A percentile compares a stretch with the other conserved stretches of the same genome.
These are phyloP conservation scores for Rhadinocentrus ornatus DNA, from an alignment of 2,797 vertebrate genomes.

Conservation along the genomic window DNA sequence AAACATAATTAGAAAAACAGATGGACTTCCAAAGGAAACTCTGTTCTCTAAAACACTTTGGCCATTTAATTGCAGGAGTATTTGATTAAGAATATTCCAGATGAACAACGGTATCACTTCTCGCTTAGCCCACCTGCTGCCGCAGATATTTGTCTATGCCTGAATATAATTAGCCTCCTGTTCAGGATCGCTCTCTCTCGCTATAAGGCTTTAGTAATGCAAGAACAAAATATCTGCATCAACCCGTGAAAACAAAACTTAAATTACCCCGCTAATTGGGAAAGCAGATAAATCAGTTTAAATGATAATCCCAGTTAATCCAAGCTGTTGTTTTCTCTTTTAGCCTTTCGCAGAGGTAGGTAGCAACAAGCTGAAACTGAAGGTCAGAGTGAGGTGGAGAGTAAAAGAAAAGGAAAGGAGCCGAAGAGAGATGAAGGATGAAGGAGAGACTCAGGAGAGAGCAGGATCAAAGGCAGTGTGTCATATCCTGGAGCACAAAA, in stretches of 20 bases:
- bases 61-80: neutral
- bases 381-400: conserved; percentile 50
- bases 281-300: conserved; percentile 52
- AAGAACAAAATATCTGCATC: conserved; percentile 44
- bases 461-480: conserved; percentile 46
- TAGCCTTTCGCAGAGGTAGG: conserved; percentile 27
- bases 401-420: conserved; percentile 5
- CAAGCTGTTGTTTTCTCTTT: conserved; percentile 32
- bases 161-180: conserved; percentile 35
- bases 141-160: conserved; percentile 13
- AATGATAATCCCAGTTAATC: conserved; percentile 62
- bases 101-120: conserved; percentile 4
- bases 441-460: conserved; percentile 36
- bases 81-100: neutral
- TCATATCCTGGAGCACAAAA: conserved; percentile 25
- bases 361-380: conserved; percentile 31
- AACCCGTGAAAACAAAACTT: conserved; percentile 36
- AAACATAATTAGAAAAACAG: neutral
- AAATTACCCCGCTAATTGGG: conserved; percentile 49
- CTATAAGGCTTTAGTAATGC: conserved; percentile 43
- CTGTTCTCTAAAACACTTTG: neutral
- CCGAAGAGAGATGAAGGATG: conserved; percentile 23
- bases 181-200: conserved; percentile 1
- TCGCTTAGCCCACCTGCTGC: neutral
- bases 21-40: neutral